A percentile compares a stretch with the other conserved stretches of the same genome.
These are phyloP conservation scores for Osmerus mordax DNA, from an alignment of 2,113 vertebrate genomes.

Conservation along the genomic window DNA sequence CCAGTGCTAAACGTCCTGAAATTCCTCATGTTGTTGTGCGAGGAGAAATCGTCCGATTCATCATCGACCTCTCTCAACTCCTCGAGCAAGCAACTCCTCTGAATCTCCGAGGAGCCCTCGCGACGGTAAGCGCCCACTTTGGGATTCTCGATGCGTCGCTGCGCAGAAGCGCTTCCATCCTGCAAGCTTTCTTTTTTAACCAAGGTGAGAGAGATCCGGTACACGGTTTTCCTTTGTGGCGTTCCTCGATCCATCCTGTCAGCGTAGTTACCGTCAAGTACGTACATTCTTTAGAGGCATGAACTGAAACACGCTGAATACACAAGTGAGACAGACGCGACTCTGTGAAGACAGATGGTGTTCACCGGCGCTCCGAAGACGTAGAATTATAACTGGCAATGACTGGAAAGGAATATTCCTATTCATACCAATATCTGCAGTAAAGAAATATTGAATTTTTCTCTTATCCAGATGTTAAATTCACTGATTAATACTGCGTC, in stretches of 20 bases:
- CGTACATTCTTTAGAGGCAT: conserved; percentile 73
- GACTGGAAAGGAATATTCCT: background rate
- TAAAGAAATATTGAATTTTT: background rate
- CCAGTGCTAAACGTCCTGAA: conserved; percentile 89
- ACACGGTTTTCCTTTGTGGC: conserved; percentile 83
- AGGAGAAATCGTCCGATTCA: conserved; percentile 56
- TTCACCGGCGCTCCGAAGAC: background rate
- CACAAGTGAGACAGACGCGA: background rate
- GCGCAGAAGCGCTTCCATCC: conserved; percentile 17
- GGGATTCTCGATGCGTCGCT: conserved; percentile 44
- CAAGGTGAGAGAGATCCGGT: conserved; percentile 91
- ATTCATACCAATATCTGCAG: background rate
- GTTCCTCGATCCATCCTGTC: conserved; percentile 79
- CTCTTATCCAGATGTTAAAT: conserved; percentile 45
- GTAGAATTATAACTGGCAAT: background rate
- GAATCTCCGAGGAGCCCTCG: conserved; percentile 54
- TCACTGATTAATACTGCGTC: conserved; percentile 16
- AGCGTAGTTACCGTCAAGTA: conserved; percentile 74
- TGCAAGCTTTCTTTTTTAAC: conserved; percentile 85
- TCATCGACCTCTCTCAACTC: conserved; percentile 73
- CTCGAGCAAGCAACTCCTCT: conserved; percentile 62
- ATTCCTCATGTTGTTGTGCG: conserved; percentile 70
- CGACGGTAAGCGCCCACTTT: conserved; percentile 46
- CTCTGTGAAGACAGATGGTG: too few species aligned
- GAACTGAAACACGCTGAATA: background rate